These are phyloP conservation scores for Tholera decimalis DNA, from an alignment of 2,888 invertebrate genomes.

Conservation along the genomic window DNA sequence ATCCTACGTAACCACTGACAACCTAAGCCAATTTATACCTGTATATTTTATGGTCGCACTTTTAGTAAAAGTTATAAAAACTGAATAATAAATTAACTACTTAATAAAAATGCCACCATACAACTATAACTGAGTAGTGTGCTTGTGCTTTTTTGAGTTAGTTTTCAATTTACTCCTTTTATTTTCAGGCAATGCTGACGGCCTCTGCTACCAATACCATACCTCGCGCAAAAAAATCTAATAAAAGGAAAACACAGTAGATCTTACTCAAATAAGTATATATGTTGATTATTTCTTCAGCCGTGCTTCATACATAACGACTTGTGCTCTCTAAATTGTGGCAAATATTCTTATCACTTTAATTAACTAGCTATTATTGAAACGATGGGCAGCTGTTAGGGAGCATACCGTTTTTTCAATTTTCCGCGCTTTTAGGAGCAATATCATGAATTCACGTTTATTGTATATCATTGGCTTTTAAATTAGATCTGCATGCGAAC, in stretches of 20 bases:
- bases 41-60: conserved; percentile 50
- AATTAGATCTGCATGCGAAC: conserved; percentile 47
- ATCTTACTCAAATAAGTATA: conserved; percentile 65
- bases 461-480: conserved; percentile 30
- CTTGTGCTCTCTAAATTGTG: conserved; percentile 60
- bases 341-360: conserved; percentile 18
- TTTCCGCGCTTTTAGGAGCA: conserved; percentile 44
- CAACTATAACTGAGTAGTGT: conserved; percentile 53
- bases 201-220: conserved; percentile 94
- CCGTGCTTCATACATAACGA: conserved; percentile 39
- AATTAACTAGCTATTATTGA: conserved; percentile 28
- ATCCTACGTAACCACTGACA: conserved; percentile 38
- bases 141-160: conserved; percentile 83
- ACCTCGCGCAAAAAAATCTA: conserved; percentile 94
- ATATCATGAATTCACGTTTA: conserved; percentile 22
- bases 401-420: conserved; percentile 45
- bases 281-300: conserved; percentile 45
- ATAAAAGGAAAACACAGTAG: conserved; percentile 93
- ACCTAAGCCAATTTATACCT: conserved; percentile 35
- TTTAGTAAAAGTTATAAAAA: conserved; percentile 18
- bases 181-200: conserved; percentile 93
- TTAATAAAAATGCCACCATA: conserved; percentile 48
- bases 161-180: conserved; percentile 84
- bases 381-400: conserved; percentile 43
- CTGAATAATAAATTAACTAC: conserved; percentile 16